Conservation (phyloP, 1,140 invertebrate genomes). For the Nixonia krombeini region DNA sequence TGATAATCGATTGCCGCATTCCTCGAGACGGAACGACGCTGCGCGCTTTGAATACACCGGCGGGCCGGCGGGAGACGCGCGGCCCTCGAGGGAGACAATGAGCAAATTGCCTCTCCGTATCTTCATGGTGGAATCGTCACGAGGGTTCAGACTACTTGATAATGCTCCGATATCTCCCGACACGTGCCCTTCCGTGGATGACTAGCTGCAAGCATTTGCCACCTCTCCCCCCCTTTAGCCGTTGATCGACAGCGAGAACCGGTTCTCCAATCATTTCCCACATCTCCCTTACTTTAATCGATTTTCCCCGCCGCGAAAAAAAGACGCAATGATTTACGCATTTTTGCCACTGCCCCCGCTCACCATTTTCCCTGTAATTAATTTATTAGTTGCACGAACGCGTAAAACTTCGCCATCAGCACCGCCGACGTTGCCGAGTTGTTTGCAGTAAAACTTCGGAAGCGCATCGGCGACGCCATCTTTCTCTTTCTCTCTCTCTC, state of each 20-base stretch:
- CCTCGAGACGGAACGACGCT: slow-evolving; percentile 61
- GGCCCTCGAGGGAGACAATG: slow-evolving; percentile 27
- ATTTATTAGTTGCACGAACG: too few relatives aligned
- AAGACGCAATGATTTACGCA: too few relatives aligned
- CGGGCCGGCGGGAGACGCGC: slow-evolving; percentile 39
- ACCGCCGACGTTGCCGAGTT: too few relatives aligned
- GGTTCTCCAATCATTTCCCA: background rate
- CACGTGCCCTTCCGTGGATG: slow-evolving; percentile 3
- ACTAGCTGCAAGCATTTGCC: slow-evolving; percentile 5
- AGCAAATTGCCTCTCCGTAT: slow-evolving; percentile 59
- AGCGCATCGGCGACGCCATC: too few relatives aligned
- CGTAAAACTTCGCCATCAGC: too few relatives aligned
- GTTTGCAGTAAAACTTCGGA: too few relatives aligned
- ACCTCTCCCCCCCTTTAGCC: background rate
- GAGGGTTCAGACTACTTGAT: slow-evolving; percentile 21
- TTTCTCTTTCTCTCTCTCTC: too few relatives aligned
- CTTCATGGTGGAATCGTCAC: slow-evolving; percentile 55
- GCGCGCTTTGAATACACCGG: slow-evolving; percentile 62
- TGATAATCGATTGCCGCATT: slow-evolving; percentile 68
- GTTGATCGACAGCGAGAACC: background rate
- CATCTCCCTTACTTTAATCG: background rate
- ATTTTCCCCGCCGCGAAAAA: too few relatives aligned
- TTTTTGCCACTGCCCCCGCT: too few relatives aligned
- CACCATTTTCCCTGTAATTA: too few relatives aligned
- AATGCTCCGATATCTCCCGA: slow-evolving; percentile 7